These are phyloP conservation scores for Drosophila trapezifrons DNA, from an alignment of 1,140 invertebrate species.

Conservation along the genomic window DNA sequence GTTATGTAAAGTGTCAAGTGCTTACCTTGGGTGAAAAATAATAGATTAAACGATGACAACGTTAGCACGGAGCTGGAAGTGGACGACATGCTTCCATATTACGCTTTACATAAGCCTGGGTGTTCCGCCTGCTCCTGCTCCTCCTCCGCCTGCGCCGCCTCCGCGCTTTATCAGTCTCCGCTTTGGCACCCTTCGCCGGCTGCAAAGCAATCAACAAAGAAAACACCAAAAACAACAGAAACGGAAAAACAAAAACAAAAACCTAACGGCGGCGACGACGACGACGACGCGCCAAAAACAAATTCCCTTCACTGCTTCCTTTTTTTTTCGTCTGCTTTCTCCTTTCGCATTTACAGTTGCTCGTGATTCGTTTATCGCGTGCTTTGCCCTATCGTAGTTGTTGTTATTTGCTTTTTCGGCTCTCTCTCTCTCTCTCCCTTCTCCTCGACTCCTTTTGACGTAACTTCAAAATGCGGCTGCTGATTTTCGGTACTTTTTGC, in stretches of 20 bases:
- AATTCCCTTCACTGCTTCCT: slow-evolving; percentile 29
- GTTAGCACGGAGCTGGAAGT: slow-evolving; percentile 81
- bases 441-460: slow-evolving; percentile 63
- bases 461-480: slow-evolving; percentile 61
- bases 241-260: slow-evolving; percentile 31
- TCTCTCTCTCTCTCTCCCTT: slow-evolving; percentile 10
- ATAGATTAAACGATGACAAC: slow-evolving; percentile 84
- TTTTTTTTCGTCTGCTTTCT: slow-evolving; percentile 6
- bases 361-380: slow-evolving; percentile 38
- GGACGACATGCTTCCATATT: slow-evolving; percentile 84
- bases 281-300: slow-evolving; percentile 56
- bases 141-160: slow-evolving; percentile 17
- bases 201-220: slow-evolving; percentile 38
- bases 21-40: slow-evolving; percentile 84
- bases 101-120: slow-evolving; percentile 75
- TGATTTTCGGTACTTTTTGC: slow-evolving; percentile 12
- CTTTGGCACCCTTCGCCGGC: slow-evolving; percentile 38
- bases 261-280: slow-evolving; percentile 16
- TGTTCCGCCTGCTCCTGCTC: slow-evolving; percentile 21
- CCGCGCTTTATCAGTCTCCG: slow-evolving; percentile 18
- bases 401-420: slow-evolving; percentile 33
- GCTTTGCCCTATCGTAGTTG: slow-evolving; percentile 33
- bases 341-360: slow-evolving; percentile 40
- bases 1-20: slow-evolving; percentile 45
- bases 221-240: slow-evolving; percentile 21